A percentile compares a stretch with the other conserved stretches of the same genome.
phyloP scores from a whole-genome alignment of 1,140 invertebrate genomes.

The Pinna nobilis region DNA sequence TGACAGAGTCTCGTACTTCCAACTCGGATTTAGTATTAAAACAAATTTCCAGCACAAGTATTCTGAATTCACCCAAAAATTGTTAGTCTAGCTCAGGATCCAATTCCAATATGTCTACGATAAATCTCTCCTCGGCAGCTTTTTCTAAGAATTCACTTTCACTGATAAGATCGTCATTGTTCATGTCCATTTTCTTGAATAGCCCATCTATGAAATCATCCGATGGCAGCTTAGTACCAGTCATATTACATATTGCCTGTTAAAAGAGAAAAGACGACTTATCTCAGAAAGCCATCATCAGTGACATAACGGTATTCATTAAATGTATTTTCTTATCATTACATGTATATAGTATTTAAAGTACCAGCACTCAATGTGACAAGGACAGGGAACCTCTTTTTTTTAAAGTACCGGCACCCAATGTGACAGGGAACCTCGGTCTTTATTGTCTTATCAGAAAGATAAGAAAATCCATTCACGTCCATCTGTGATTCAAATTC shows the following conservation, averaged over 20 bases:
- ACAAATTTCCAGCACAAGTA: too few species aligned
- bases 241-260: constrained; percentile 53
- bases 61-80: too few species aligned
- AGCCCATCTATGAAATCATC: constrained; percentile 33
- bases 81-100: too few species aligned
- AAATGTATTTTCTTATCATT: not conserved
- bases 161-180: constrained; percentile 46
- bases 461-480: too few species aligned
- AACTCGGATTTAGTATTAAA: too few species aligned
- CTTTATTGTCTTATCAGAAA: too few species aligned
- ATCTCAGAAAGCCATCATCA: not conserved
- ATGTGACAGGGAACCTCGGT: too few species aligned
- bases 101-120: constrained; percentile 45
- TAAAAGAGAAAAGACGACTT: constrained; percentile 7
- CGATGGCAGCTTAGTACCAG: constrained; percentile 19
- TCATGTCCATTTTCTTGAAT: constrained; percentile 40
- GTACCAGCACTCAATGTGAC: too few species aligned
- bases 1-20: too few species aligned
- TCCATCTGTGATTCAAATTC: too few species aligned
- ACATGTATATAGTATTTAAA: too few species aligned
- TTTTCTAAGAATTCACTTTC: constrained; percentile 41
- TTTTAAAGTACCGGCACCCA: not conserved
- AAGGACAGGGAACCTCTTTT: not conserved
- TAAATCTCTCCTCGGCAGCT: constrained; percentile 29
- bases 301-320: not conserved